Base-by-base conservation (phyloP, 2,888 invertebrate species). In the Metalampra italica region DNA sequence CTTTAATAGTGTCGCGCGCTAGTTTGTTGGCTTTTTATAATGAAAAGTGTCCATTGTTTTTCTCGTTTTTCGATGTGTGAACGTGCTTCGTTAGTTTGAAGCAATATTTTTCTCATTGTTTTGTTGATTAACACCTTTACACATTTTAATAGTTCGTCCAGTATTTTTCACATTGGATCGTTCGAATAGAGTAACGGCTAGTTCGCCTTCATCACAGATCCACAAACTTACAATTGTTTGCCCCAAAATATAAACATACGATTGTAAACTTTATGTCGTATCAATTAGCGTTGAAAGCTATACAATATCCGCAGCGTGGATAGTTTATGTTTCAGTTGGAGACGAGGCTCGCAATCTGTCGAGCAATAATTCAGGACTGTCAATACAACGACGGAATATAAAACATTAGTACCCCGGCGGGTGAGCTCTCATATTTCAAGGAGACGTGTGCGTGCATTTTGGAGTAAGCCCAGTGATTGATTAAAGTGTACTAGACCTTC, bases 301-400 rank as follows among this genome's bases (percentile, higher is more conserved):
- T 34, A 11, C 34, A 34, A 4, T 11, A 11, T 9, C 34, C 34
- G 39, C 14, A 8, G 38, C 8, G n/a, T 22, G 29, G 29, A 42
- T 22, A 22, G 22, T 29, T 29, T 42, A 7, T 2, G 12, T 22
- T 13, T 45, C 29, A 39, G 45, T 36, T 7, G 14, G 29, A 49
- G 41, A 45, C 45, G 30, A 47, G 54, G 53, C 56, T 62, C 67
- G 59, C 72, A 78, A 78, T 78, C 77, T 73, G 70, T 73, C 67
- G 63, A 59, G 72, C 77, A 74, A 82, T 82, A 83, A 83, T 72
- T 85, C 78, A 80, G 62, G 63, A 68, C 74, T 81, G 82, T 80
- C 82, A 81, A 80, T 82, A 82, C 78, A 76, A 66, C 71, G 75
- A 72, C 69, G 67, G 80, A 80, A 81, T 82, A 82, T 81, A 82